Base-by-base conservation (phyloP, 2,113 vertebrate species). In the Alouatta palliata region DNA sequence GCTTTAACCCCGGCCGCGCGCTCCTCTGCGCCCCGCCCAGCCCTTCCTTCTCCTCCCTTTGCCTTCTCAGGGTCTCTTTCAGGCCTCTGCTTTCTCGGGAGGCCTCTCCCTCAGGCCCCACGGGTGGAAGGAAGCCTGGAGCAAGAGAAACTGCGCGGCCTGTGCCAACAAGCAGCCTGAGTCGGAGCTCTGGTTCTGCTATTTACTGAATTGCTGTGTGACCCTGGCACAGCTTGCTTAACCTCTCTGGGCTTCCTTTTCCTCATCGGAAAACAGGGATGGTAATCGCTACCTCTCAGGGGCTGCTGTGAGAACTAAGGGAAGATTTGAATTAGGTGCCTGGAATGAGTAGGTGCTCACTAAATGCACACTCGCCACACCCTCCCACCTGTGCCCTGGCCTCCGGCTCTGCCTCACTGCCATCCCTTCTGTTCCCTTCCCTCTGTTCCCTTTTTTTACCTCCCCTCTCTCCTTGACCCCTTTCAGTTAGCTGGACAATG, bases 181-280 rank as follows among this genome's bases (percentile, higher is more conserved):
- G 25, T 20, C 19, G 30, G n/a, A 49, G 71, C 43, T 81, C 92
- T 81, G 92, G n/a, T 81, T 79, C 47, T n/a, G 52, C 40, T 14
- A 2, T 64, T 75, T 87, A 23, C 6, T 49, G 8, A 54, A 17
- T 61, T 32, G 91, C 94, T 95, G 79, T 93, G 87, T 87, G 92
- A 40, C 77, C 54, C 56, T 47, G 25, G 32, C 9, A 27, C 64
- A 52, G 70, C 12, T 90, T 40, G 37, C 80, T 87, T 84, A 70
- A 56, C 96, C 43, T 96, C 93, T 97, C 97, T 97, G 97, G 68
- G 70, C 83, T 71, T 96, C 66, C 3, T 86, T 66, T 37, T 47
- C 19, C 52, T 91, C 47, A 13, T 66, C 47, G 32, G 52, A 64
- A 92, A 47, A 23, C 6, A 30, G 27, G 58, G 32, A 8, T n/a